phyloP scores from a whole-genome alignment of 2,113 vertebrate genomes.

The Colossoma macropomum region DNA sequence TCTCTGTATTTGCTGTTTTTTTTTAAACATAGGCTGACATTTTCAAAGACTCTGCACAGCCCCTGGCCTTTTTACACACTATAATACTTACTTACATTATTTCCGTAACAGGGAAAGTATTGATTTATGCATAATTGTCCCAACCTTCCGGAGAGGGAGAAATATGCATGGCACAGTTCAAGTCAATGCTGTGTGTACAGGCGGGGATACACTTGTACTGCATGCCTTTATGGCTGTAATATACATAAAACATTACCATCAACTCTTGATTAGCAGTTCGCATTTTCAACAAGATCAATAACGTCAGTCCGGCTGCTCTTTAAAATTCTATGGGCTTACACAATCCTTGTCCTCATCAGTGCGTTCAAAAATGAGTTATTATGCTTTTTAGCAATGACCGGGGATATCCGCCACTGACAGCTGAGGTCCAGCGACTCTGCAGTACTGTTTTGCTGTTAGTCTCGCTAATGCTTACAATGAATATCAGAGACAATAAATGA shows the following conservation, averaged over 20 bases:
- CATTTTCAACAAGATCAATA: constrained; percentile 75
- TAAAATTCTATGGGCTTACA: constrained; percentile 54
- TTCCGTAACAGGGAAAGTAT: constrained; percentile 86
- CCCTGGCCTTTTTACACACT: constrained; percentile 84
- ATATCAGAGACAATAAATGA: neutral
- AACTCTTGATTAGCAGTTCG: constrained; percentile 79
- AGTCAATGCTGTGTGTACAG: constrained; percentile 84
- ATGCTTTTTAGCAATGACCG: constrained; percentile 48
- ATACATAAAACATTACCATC: constrained; percentile 84
- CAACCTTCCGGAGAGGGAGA: constrained; percentile 84
- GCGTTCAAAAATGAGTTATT: constrained; percentile 48
- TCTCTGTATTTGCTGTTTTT: constrained; percentile 69
- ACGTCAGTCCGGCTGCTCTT: constrained; percentile 52
- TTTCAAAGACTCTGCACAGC: constrained; percentile 84
- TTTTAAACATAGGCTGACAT: constrained; percentile 70
- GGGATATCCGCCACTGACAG: constrained; percentile 24
- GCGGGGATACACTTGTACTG: constrained; percentile 69
- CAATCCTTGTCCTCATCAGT: constrained; percentile 50
- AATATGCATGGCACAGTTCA: constrained; percentile 88
- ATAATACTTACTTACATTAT: constrained; percentile 75
- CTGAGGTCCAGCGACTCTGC: constrained; percentile 18
- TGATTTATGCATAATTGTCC: constrained; percentile 95
- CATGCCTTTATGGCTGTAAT: constrained; percentile 82
- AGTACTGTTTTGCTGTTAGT: neutral
- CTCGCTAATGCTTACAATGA: neutral